Evolutionary conservation across 2,888 invertebrate genomes (phyloP).

Genomic region (Idaea aversata): DNA sequence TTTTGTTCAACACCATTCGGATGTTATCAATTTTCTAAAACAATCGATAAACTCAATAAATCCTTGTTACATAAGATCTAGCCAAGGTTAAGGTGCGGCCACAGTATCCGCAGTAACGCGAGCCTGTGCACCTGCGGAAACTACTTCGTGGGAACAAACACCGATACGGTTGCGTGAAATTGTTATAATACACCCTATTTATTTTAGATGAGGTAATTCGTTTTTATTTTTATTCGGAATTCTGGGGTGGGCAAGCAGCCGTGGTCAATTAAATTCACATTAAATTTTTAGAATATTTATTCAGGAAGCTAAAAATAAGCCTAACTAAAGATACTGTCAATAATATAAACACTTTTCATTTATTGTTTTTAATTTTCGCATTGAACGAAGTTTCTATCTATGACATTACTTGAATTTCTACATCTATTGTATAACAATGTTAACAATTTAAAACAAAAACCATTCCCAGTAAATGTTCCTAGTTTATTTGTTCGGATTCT

Average conservation of each 20-base stretch:
- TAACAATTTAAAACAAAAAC: background rate
- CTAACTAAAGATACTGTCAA: too few relatives aligned
- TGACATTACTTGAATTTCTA: background rate
- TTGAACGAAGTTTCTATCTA: too few relatives aligned
- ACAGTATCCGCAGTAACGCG: slow-evolving; percentile 44
- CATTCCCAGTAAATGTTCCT: background rate
- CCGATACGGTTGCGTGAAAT: slow-evolving; percentile 25
- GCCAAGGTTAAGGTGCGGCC: slow-evolving; percentile 16
- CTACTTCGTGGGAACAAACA: slow-evolving; percentile 41
- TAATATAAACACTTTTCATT: too few relatives aligned
- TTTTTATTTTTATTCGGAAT: background rate
- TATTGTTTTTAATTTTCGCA: too few relatives aligned
- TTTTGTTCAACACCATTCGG: too few relatives aligned
- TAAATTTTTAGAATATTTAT: background rate
- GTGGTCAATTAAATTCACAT: background rate
- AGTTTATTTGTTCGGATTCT: slow-evolving; percentile 19
- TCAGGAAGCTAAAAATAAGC: too few relatives aligned
- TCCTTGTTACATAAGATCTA: slow-evolving; percentile 4
- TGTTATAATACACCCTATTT: background rate
- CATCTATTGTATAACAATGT: background rate
- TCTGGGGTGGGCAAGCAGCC: background rate
- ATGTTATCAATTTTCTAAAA: background rate
- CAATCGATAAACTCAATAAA: background rate
- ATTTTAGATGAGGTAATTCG: background rate
- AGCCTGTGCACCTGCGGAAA: slow-evolving; percentile 43